These are phyloP conservation scores for Micronycteris hirsuta DNA, from an alignment of 2,113 vertebrate species.

Conservation along the genomic window DNA sequence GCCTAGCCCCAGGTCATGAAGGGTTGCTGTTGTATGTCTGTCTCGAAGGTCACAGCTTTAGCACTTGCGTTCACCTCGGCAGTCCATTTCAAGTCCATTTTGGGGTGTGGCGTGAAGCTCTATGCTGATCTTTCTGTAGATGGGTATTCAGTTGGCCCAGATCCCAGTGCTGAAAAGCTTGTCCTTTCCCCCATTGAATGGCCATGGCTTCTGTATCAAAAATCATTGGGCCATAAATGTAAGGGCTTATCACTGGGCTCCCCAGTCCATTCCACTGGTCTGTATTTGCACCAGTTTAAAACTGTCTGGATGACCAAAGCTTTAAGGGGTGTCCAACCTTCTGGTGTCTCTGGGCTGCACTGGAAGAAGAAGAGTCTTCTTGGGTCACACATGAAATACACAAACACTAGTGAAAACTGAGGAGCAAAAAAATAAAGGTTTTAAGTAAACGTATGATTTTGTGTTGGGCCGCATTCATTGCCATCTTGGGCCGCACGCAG, in stretches of 20 bases:
- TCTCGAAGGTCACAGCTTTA: background rate
- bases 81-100: background rate
- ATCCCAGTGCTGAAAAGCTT: background rate
- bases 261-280: background rate
- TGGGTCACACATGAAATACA: no score
- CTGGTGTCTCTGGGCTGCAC: no score
- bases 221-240: background rate
- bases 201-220: background rate
- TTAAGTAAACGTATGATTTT: no score
- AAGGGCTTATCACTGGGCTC: background rate
- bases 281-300: rapidly evolving
- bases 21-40: rapidly evolving
- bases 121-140: rapidly evolving
- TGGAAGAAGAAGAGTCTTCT: no score
- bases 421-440: no score
- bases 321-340: no score
- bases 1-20: background rate
- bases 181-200: background rate
- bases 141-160: background rate
- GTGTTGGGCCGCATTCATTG: no score
- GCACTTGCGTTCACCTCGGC: rapidly evolving
- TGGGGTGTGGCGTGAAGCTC: background rate
- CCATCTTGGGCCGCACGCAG: no score
- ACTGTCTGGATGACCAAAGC: background rate
- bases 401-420: no score